These are phyloP conservation scores for Euplexia lucipara DNA, from an alignment of 2,888 invertebrate genomes.

Conservation along the genomic window DNA sequence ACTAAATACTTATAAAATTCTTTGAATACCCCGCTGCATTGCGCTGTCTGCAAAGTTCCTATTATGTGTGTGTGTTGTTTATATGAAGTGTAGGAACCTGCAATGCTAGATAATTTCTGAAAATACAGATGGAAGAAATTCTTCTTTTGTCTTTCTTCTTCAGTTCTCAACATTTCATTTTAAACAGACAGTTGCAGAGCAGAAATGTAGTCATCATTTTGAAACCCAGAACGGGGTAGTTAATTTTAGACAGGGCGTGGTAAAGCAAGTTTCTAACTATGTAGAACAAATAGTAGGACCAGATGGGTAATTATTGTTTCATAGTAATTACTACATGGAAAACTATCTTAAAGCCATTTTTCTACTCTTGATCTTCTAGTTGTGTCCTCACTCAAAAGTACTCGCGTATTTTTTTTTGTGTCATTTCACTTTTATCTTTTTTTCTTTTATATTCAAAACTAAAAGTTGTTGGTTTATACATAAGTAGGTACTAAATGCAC, in stretches of 20 bases:
- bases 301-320: too few species aligned
- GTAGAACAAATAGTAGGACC: too few species aligned
- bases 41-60: background rate
- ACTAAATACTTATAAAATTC: conserved; percentile 1
- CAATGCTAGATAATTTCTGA: conserved; percentile 10
- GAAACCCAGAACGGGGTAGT: background rate
- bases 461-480: too few species aligned
- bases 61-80: background rate
- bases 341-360: too few species aligned
- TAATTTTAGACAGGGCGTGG: background rate
- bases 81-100: background rate
- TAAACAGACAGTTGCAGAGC: background rate
- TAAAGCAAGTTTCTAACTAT: background rate
- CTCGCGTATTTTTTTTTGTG: too few species aligned
- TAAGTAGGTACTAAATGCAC: too few species aligned
- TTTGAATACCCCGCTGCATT: background rate
- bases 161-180: conserved; percentile 8
- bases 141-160: background rate
- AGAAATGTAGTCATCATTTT: background rate
- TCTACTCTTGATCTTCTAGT: too few species aligned
- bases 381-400: too few species aligned
- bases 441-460: too few species aligned
- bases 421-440: too few species aligned
- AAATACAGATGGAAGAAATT: background rate
- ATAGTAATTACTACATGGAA: too few species aligned